A percentile compares a stretch with the other conserved stretches of the same genome.
These are phyloP conservation scores for Rhizomys pruinosus DNA, from an alignment of 2,113 vertebrate genomes.

Conservation along the genomic window DNA sequence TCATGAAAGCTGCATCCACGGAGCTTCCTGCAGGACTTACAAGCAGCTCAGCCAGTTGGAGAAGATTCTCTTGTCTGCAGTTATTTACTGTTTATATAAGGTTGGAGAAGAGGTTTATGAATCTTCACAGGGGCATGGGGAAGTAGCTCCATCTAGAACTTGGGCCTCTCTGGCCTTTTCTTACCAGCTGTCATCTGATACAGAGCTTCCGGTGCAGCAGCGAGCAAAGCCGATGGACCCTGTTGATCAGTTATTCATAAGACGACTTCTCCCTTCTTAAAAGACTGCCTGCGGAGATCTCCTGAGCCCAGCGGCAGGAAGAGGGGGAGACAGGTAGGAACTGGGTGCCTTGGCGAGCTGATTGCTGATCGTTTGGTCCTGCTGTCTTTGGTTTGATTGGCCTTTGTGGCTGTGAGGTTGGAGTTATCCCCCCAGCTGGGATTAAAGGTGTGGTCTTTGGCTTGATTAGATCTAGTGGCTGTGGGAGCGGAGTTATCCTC, in stretches of 20 bases:
- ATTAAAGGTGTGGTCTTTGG: too few relatives aligned
- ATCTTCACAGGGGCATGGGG: neutral
- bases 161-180: neutral
- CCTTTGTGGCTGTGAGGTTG: too few relatives aligned
- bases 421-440: too few relatives aligned
- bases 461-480: too few relatives aligned
- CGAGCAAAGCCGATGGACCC: neutral
- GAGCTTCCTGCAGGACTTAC: neutral
- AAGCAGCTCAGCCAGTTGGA: neutral
- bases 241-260: neutral
- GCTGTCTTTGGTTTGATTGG: too few relatives aligned
- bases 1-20: neutral
- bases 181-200: neutral
- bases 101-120: neutral
- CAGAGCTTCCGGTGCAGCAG: neutral
- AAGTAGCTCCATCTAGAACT: neutral
- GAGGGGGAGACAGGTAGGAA: too few relatives aligned
- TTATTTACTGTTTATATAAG: neutral
- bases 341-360: too few relatives aligned
- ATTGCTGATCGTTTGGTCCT: too few relatives aligned
- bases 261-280: neutral
- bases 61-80: neutral
- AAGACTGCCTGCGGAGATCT: too few relatives aligned
- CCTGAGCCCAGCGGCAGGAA: too few relatives aligned
- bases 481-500: too few relatives aligned